Evolutionary conservation across 2,888 invertebrate genomes (phyloP).

Genomic region (Limulus polyphemus): DNA sequence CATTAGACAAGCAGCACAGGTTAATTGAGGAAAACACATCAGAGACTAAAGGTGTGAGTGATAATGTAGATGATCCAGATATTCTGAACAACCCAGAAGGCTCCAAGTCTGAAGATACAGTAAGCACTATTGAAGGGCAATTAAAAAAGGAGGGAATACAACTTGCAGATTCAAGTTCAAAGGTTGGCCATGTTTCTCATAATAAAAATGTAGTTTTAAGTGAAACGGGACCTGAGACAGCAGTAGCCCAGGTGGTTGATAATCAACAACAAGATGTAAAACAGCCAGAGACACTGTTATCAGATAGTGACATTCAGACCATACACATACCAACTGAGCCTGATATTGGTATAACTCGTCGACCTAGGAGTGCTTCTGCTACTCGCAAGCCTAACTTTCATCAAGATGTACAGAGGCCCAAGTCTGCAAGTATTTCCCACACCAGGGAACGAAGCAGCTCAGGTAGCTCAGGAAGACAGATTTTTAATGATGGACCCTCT

Average conservation of each 20-base stretch:
- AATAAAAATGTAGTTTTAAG: no score
- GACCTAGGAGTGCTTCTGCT: conserved; percentile 13
- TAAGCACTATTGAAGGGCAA: conserved; percentile 22
- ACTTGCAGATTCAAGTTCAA: conserved; percentile 6
- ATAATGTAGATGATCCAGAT: no score
- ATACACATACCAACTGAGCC: conserved; percentile 5
- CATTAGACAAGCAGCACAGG: no score
- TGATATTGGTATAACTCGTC: conserved; percentile 24
- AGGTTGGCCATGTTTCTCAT: no score
- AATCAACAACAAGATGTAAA: conserved; percentile 3
- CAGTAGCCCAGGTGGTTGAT: not conserved
- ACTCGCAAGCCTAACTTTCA: conserved; percentile 7
- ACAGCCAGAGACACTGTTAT: conserved; percentile 18
- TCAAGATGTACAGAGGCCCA: conserved; percentile 11
- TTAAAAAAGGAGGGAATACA: conserved; percentile 16
- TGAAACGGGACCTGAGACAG: conserved; percentile 3
- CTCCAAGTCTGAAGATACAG: not conserved
- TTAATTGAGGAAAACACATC: no score
- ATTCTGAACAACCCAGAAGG: no score
- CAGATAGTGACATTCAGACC: conserved; percentile 1
- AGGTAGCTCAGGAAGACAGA: conserved; percentile 47
- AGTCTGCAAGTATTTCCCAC: conserved; percentile 11
- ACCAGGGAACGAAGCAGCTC: no score
- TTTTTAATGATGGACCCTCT: conserved; percentile 87
- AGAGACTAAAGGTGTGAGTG: no score